A percentile compares a stretch with the other conserved stretches of the same genome.
phyloP scores from a whole-genome alignment of 2,797 vertebrate species.

The Anniella stebbinsi region DNA sequence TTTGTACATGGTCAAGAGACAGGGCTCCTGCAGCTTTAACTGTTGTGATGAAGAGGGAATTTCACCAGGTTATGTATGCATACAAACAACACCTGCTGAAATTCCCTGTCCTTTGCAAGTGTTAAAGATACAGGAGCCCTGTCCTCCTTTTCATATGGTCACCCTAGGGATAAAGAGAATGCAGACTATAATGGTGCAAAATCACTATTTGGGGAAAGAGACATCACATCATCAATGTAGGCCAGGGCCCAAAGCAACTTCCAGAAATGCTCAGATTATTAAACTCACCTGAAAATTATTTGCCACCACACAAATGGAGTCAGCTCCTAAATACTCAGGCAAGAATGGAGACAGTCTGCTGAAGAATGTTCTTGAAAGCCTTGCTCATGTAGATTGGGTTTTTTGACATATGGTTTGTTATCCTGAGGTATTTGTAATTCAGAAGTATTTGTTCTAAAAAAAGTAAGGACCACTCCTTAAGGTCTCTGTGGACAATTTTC shows the following conservation, averaged over 20 bases:
- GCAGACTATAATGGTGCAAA: constrained; percentile 37
- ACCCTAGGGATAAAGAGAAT: constrained; percentile 20
- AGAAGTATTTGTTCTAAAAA: not conserved
- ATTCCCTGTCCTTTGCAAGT: too few species aligned
- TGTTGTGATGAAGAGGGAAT: too few species aligned
- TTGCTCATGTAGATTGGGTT: not conserved
- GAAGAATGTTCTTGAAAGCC: not conserved
- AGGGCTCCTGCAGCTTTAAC: too few species aligned
- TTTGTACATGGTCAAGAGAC: too few species aligned
- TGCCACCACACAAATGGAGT: constrained; percentile 1
- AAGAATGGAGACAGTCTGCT: not conserved
- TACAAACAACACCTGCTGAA: too few species aligned
- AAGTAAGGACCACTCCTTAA: not conserved
- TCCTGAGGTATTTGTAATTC: too few species aligned
- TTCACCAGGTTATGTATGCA: too few species aligned
- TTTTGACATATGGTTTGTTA: not conserved
- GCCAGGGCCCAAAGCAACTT: constrained; percentile 26
- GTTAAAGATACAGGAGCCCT: too few species aligned
- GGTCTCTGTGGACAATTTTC: not conserved
- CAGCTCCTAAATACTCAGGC: not conserved
- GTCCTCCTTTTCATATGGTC: too few species aligned
- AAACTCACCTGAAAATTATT: constrained; percentile 39
- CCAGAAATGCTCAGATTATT: constrained; percentile 40
- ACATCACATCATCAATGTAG: constrained; percentile 33
- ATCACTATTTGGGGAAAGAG: constrained; percentile 32